Percentiles rank a stretch among this genome's conserved stretches.
Conservation (phyloP, 2,888 invertebrate species). For the Dicyrtomina minuta region DNA sequence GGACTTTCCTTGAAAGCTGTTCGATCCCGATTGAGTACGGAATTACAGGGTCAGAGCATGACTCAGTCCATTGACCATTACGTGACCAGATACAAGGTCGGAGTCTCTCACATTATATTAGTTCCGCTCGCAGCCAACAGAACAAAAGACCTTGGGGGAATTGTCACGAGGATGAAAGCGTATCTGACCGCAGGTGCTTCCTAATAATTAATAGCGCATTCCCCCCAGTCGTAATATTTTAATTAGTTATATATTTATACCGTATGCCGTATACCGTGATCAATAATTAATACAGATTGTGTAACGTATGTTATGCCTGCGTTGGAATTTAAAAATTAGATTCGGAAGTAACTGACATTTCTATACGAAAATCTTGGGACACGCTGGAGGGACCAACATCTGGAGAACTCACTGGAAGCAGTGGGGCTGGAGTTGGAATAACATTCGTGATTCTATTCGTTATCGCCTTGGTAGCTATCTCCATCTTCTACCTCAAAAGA, state of each 20-base stretch:
- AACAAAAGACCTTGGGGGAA: background rate
- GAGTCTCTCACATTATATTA: conserved; percentile 38
- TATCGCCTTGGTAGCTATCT: conserved; percentile 34
- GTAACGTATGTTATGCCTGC: too few relatives aligned
- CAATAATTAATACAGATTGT: too few relatives aligned
- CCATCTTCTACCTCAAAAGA: conserved; percentile 43
- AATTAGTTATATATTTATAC: too few relatives aligned
- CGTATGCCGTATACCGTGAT: too few relatives aligned
- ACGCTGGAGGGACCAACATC: conserved; percentile 18
- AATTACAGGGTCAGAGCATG: background rate
- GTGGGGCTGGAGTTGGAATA: conserved; percentile 36
- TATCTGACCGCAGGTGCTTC: background rate
- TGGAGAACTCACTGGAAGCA: background rate
- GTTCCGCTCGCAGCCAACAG: conserved; percentile 23
- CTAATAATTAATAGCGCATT: too few relatives aligned
- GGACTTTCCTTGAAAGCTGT: conserved; percentile 31
- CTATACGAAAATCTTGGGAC: conserved; percentile 44
- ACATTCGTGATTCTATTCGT: conserved; percentile 44
- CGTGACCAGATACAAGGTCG: conserved; percentile 30
- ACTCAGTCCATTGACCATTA: conserved; percentile 25
- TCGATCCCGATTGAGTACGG: conserved; percentile 28
- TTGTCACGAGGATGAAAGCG: background rate
- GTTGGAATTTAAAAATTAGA: conserved; percentile 15
- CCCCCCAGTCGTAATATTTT: too few relatives aligned
- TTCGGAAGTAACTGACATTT: conserved; percentile 35